Conservation (phyloP, 2,113 vertebrate genomes). For the Hippocampus abdominalis region DNA sequence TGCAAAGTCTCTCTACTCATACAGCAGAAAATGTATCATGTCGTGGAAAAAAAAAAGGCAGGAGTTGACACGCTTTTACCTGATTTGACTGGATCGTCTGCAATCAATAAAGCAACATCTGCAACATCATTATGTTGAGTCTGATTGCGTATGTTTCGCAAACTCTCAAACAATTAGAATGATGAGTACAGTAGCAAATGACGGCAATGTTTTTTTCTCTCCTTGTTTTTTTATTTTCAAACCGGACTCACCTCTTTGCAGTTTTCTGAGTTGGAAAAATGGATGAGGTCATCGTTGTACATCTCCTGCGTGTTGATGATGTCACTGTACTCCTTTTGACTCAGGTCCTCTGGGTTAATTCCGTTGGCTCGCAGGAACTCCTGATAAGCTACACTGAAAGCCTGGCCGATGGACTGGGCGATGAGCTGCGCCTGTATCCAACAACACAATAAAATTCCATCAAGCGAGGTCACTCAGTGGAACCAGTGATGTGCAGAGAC, state of each 20-base stretch:
- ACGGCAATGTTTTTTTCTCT: neutral
- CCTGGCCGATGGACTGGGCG: constrained; percentile 97
- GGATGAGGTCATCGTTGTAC: constrained; percentile 99
- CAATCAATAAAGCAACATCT: constrained; percentile 33
- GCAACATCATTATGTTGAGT: constrained; percentile 22
- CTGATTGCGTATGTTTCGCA: neutral
- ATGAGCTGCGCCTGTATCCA: constrained; percentile 89
- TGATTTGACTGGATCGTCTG: constrained; percentile 38
- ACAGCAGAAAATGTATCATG: constrained; percentile 34
- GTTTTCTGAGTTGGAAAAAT: constrained; percentile 98
- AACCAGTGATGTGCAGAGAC: neutral
- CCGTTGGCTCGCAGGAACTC: constrained; percentile 96
- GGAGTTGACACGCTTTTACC: constrained; percentile 10
- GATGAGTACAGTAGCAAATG: neutral
- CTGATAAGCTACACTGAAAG: constrained; percentile 98
- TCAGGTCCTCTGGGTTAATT: constrained; percentile 97
- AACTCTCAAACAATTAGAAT: neutral
- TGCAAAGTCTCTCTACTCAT: constrained; percentile 30
- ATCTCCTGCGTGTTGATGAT: constrained; percentile 99
- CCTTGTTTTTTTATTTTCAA: neutral
- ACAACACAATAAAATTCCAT: constrained; percentile 7
- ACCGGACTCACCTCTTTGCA: constrained; percentile 88
- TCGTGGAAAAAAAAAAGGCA: constrained; percentile 8
- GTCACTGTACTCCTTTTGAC: constrained; percentile 98
- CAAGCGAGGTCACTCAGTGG: neutral